Evolutionary conservation across 2,888 invertebrate genomes (phyloP).

Genomic region (Drosophila ochracea): DNA sequence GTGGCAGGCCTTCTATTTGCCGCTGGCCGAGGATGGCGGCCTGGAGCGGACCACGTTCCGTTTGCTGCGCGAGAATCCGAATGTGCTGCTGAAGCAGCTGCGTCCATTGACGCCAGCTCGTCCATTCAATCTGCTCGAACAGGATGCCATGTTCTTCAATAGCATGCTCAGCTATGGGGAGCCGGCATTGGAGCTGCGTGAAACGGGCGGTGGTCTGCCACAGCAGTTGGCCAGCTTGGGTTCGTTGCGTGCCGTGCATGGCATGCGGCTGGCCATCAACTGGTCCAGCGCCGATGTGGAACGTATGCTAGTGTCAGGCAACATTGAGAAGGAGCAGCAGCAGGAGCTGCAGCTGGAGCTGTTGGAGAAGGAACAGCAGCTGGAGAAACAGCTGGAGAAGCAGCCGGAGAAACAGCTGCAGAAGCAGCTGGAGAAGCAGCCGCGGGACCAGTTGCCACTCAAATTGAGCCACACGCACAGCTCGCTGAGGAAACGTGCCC

Average conservation of each 20-base stretch:
- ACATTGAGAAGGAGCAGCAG: neutral
- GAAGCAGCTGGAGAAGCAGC: neutral
- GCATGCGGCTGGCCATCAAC: neutral
- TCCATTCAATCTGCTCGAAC: conserved; percentile 81
- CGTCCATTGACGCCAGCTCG: conserved; percentile 55
- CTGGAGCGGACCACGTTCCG: conserved; percentile 79
- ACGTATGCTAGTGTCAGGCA: conserved; percentile 1
- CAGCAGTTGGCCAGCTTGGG: neutral
- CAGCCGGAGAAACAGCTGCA: too few species aligned
- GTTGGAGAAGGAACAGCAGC: neutral
- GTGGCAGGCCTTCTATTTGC: conserved; percentile 75
- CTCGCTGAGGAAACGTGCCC: neutral
- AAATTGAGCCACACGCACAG: neutral
- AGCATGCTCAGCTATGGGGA: conserved; percentile 49
- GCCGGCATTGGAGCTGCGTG: conserved; percentile 10
- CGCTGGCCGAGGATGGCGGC: conserved; percentile 42
- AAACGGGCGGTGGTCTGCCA: conserved; percentile 27
- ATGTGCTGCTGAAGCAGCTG: conserved; percentile 69
- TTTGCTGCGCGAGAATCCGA: conserved; percentile 73
- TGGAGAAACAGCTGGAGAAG: neutral
- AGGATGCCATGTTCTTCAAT: conserved; percentile 81
- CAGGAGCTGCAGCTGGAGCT: neutral
- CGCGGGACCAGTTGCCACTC: neutral
- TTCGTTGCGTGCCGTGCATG: conserved; percentile 2
- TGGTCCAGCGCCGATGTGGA: conserved; percentile 25